Evolutionary conservation across 2,888 invertebrate species (phyloP), one percentile per base, ranked within the genome.

Genomic region (Drosophila atripex): DNA sequence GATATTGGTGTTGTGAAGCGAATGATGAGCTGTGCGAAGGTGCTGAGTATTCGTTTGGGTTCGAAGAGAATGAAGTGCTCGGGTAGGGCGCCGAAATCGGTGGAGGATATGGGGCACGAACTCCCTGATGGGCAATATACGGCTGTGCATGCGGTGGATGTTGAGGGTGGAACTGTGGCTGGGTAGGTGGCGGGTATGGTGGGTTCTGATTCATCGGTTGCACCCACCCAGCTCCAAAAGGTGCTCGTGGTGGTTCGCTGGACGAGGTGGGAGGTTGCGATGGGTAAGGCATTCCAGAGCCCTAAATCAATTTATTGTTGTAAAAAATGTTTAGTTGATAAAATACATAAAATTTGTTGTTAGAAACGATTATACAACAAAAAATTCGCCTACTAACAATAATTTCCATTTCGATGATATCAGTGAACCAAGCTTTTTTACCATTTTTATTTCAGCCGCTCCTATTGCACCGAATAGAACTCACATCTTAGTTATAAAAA

Each of bases 141-240:
- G 75, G 80, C 47, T 35, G 35, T 7, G 14, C 14, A n/a, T 35
- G 35, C n/a, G 35, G n/a, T 5, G 35, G 35, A n/a, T 2, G n/a
- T 7, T 35, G 35, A 35, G 73, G 59, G 53, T 64, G 64, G 38
- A 18, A 70, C 25, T 53, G 71, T 14, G 79, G 77, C 51, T 63
- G 58, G 49, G 53, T 43, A 76, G 71, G 21, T 65, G 76, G n/a
- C 76, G 85, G 89, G 65, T 73, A 87, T 70, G 80, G 80, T 41
- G 80, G 51, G 32, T 71, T 76, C 63, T 85, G 83, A 58, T 87
- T 89, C 60, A 82, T 76, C 76, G 90, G 88, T 52, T 86, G 78
- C 52, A 75, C 71, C 88, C 90, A 91, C 77, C 91, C 91, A 75
- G 89, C 88, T 78, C 91, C 91, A 70, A 91, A 91, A 55, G 91